Conservation (phyloP, 2,797 vertebrate species). For the Oreonectes daqikongensis region DNA sequence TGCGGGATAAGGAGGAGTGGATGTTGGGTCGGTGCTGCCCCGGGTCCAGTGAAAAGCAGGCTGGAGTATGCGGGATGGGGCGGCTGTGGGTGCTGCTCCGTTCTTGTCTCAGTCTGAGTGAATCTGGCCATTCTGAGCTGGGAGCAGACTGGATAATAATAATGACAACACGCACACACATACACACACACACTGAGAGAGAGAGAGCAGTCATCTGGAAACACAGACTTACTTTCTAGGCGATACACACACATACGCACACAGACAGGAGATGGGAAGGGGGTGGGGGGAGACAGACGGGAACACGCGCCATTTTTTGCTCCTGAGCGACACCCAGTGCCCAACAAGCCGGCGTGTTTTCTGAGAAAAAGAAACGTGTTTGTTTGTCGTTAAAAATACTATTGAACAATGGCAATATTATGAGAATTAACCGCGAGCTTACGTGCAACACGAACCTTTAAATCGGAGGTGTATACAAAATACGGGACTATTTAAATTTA, state of each 20-base stretch:
- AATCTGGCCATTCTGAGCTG: conserved; percentile 96
- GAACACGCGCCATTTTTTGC: conserved; percentile 62
- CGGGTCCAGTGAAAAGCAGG: conserved; percentile 87
- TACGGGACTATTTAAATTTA: no score
- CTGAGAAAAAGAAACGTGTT: no score
- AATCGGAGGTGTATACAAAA: neutral
- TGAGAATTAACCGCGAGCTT: neutral
- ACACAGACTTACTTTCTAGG: conserved; percentile 82
- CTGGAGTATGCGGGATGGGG: conserved; percentile 85
- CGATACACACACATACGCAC: conserved; percentile 66
- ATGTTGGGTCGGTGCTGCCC: conserved; percentile 75
- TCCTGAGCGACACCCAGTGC: conserved; percentile 76
- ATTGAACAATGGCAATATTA: neutral
- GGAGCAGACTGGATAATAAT: conserved; percentile 88
- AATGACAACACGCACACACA: conserved; percentile 82
- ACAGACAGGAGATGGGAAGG: conserved; percentile 35
- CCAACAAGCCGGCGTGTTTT: no score
- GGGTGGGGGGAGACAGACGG: conserved; percentile 59
- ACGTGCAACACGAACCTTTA: neutral
- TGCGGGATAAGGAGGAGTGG: conserved; percentile 76
- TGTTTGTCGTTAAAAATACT: neutral
- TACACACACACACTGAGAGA: conserved; percentile 74
- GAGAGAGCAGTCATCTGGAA: conserved; percentile 85
- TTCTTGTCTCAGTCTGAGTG: conserved; percentile 91
- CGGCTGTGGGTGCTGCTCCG: conserved; percentile 84